These are phyloP conservation scores for Cyclopterus lumpus DNA, from an alignment of 2,797 vertebrate genomes.

Conservation along the genomic window DNA sequence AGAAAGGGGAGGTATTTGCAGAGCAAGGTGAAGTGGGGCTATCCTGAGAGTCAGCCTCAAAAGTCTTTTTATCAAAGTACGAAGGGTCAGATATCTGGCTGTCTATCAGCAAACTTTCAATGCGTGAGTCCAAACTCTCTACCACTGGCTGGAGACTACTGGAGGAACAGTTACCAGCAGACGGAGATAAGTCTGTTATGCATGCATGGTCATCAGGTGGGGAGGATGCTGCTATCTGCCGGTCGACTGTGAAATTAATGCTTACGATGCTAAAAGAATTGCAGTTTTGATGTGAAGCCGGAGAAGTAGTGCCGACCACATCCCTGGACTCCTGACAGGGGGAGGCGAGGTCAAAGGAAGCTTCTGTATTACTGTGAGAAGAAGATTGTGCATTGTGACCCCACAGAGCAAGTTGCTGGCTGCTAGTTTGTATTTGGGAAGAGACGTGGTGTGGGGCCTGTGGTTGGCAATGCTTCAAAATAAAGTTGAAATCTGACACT, in stretches of 20 bases:
- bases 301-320: slow-evolving; percentile 30
- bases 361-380: slow-evolving; percentile 28
- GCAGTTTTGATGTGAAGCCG: slow-evolving; percentile 72
- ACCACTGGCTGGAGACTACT: slow-evolving; percentile 83
- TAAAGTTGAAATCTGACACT: slow-evolving; percentile 56
- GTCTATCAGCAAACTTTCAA: slow-evolving; percentile 94
- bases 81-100: slow-evolving; percentile 83
- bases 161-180: slow-evolving; percentile 67
- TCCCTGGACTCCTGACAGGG: slow-evolving; percentile 80
- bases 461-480: slow-evolving; percentile 79
- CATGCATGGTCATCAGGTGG: slow-evolving; percentile 52
- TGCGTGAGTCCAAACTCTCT: slow-evolving; percentile 93
- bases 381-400: slow-evolving; percentile 71
- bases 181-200: slow-evolving; percentile 41
- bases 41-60: slow-evolving; percentile 86
- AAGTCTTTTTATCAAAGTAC: slow-evolving; percentile 81
- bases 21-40: slow-evolving; percentile 71
- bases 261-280: slow-evolving; percentile 51
- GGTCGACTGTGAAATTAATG: slow-evolving; percentile 78
- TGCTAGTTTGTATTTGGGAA: slow-evolving; percentile 74
- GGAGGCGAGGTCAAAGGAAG: slow-evolving; percentile 60
- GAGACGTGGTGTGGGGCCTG: slow-evolving; percentile 76
- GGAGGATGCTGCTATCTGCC: slow-evolving; percentile 80
- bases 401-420: slow-evolving; percentile 83
- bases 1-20: slow-evolving; percentile 53